Evolutionary conservation across 2,888 invertebrate genomes (phyloP).

Genomic region (Ophioninae sp.): DNA sequence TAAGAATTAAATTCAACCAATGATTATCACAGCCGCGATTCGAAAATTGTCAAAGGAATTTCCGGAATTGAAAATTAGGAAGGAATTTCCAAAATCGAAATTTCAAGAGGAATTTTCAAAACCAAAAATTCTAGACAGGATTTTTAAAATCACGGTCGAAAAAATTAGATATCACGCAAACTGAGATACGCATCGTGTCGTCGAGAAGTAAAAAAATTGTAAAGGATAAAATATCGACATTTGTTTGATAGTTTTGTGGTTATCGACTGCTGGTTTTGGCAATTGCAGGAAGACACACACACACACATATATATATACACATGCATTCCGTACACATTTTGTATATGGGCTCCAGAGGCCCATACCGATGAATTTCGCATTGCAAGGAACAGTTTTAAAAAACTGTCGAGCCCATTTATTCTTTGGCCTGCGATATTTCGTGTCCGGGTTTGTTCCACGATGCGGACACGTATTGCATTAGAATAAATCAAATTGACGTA

Average conservation of each 20-base stretch:
- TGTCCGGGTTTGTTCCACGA: not conserved
- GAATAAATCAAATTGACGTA: slow-evolving; percentile 73
- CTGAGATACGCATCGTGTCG: slow-evolving; percentile 65
- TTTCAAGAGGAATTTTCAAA: slow-evolving; percentile 10
- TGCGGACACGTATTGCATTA: slow-evolving; percentile 33
- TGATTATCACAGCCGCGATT: slow-evolving; percentile 34
- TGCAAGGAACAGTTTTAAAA: slow-evolving; percentile 4
- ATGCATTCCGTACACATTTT: not conserved
- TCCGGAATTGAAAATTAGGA: slow-evolving; percentile 31
- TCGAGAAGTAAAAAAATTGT: slow-evolving; percentile 51
- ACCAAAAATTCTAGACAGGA: slow-evolving; percentile 31
- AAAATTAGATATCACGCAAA: slow-evolving; percentile 69
- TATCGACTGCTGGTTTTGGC: slow-evolving; percentile 27
- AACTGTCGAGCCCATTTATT: not conserved
- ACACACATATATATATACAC: no score
- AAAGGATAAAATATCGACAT: slow-evolving; percentile 63
- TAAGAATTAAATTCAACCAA: slow-evolving; percentile 43
- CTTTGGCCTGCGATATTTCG: slow-evolving; percentile 1
- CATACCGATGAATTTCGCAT: not conserved
- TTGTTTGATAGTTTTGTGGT: slow-evolving; percentile 73
- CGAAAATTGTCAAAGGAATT: slow-evolving; percentile 8
- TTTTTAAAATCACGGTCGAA: slow-evolving; percentile 51
- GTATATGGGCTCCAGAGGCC: not conserved
- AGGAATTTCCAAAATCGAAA: slow-evolving; percentile 18
- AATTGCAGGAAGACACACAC: slow-evolving; percentile 10